These are phyloP conservation scores for Typhlichthys subterraneus DNA, from an alignment of 2,797 vertebrate species.

Conservation along the genomic window DNA sequence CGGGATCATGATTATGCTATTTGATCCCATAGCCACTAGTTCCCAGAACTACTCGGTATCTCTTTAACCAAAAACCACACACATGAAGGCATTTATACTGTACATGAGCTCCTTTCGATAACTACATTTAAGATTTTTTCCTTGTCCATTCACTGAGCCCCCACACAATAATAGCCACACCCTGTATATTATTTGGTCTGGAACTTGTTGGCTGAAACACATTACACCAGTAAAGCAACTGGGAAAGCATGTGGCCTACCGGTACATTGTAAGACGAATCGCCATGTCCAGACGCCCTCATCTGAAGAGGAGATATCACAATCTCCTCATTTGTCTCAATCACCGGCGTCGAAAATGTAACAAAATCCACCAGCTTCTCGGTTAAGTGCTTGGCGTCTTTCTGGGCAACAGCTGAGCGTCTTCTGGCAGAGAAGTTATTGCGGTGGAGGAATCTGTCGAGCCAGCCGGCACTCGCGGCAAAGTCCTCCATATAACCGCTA, in stretches of 20 bases:
- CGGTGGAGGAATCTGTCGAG: not conserved
- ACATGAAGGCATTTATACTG: too few species aligned
- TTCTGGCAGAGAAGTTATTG: not conserved
- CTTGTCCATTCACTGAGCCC: too few species aligned
- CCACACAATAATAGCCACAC: not conserved
- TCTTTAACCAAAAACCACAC: too few species aligned
- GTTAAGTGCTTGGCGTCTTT: not conserved
- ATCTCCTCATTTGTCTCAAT: slow-evolving; percentile 1
- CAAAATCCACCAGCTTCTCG: slow-evolving; percentile 12
- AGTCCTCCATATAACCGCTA: not conserved
- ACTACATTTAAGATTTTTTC: too few species aligned
- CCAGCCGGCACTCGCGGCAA: slow-evolving; percentile 13
- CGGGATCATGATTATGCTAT: too few species aligned
- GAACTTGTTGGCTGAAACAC: slow-evolving; percentile 2
- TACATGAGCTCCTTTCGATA: too few species aligned
- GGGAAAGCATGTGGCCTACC: slow-evolving; percentile 1
- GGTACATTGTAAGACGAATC: not conserved
- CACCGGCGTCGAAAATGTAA: not conserved
- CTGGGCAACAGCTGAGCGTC: slow-evolving; percentile 2
- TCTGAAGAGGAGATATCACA: not conserved
- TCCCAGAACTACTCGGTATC: too few species aligned
- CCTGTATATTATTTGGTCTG: not conserved
- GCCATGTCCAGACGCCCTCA: not conserved
- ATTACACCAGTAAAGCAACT: slow-evolving; percentile 2
- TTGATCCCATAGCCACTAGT: too few species aligned